Evolutionary conservation across 2,888 invertebrate genomes (phyloP).

Genomic region (Cerastis rubricosa): DNA sequence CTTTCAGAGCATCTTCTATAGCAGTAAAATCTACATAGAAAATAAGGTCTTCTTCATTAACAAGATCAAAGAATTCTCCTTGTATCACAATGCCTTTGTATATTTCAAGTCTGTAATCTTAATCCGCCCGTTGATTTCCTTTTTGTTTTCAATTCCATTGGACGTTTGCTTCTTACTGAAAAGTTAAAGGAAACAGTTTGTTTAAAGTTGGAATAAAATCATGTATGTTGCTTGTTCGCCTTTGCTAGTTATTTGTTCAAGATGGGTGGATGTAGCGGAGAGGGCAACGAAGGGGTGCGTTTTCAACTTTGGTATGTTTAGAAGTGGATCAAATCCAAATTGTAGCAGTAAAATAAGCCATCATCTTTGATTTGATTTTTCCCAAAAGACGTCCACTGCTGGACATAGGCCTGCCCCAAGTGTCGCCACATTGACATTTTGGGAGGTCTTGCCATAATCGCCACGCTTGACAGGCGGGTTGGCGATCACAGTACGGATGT

Average conservation of each 20-base stretch:
- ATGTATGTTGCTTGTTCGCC: constrained; percentile 44
- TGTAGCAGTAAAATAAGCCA: too few species aligned
- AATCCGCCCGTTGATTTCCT: constrained; percentile 38
- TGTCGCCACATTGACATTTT: too few species aligned
- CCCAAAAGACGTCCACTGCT: too few species aligned
- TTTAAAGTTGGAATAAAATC: constrained; percentile 55
- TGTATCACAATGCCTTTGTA: constrained; percentile 48
- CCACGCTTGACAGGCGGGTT: too few species aligned
- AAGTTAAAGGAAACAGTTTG: constrained; percentile 51
- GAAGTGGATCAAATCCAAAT: neutral
- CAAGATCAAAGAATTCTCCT: constrained; percentile 30
- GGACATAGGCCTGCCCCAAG: too few species aligned
- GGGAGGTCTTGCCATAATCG: too few species aligned
- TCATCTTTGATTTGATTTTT: too few species aligned
- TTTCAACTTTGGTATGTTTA: neutral
- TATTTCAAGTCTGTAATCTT: constrained; percentile 50
- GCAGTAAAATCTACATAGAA: constrained; percentile 21
- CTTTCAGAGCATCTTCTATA: neutral
- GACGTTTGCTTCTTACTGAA: constrained; percentile 52
- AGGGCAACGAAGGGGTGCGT: neutral
- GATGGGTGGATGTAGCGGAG: constrained; percentile 27
- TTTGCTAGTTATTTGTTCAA: constrained; percentile 51
- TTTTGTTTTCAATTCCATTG: constrained; percentile 57
- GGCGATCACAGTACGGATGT: too few species aligned
- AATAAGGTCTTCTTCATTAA: constrained; percentile 35